phyloP scores from a whole-genome alignment of 1,140 invertebrate genomes.

The Pachyrhynchus sulphureomaculatus region DNA sequence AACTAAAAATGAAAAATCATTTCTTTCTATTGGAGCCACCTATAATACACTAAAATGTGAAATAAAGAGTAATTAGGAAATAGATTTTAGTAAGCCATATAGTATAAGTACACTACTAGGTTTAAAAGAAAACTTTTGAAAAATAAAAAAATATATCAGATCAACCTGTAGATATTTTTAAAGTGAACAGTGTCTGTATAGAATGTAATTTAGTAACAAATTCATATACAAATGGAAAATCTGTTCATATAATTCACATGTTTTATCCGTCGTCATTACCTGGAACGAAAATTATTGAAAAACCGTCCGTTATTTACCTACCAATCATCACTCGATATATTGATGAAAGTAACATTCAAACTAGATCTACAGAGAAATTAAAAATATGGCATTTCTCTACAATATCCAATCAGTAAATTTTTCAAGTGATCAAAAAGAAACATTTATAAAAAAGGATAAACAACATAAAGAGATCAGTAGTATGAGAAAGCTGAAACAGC shows the following conservation, averaged over 20 bases:
- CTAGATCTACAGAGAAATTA: not conserved
- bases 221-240: constrained; percentile 40
- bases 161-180: too few relatives aligned
- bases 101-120: too few relatives aligned
- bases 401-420: not conserved
- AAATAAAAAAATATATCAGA: too few relatives aligned
- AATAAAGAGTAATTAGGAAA: constrained; percentile 9
- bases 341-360: not conserved
- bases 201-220: constrained; percentile 39
- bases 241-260: constrained; percentile 43
- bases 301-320: constrained; percentile 44
- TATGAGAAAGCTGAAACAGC: too few relatives aligned
- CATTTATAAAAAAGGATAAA: too few relatives aligned
- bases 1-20: not conserved
- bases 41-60: constrained; percentile 35
- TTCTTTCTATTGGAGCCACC: constrained; percentile 24
- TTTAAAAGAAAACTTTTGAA: too few relatives aligned
- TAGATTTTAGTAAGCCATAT: too few relatives aligned
- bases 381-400: constrained; percentile 6
- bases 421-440: too few relatives aligned
- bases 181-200: too few relatives aligned
- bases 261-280: constrained; percentile 41
- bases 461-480: too few relatives aligned
- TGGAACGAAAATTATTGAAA: constrained; percentile 44
- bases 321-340: constrained; percentile 7